Evolutionary conservation across 1,140 invertebrate species (phyloP), one percentile per base, ranked within the genome.

Genomic region (Trichonephila clavipes): DNA sequence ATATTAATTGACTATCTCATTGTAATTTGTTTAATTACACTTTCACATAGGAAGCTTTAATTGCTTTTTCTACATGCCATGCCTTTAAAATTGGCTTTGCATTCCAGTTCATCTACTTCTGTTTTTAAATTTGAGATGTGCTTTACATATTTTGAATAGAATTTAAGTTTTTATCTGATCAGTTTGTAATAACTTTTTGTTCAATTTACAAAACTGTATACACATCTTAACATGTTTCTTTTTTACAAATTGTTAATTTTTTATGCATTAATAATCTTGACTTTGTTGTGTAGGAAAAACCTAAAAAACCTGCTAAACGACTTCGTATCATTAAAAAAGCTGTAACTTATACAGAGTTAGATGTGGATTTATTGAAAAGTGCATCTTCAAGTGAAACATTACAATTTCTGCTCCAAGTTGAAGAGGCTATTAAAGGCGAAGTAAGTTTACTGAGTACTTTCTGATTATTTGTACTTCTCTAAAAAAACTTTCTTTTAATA

Each of bases 311-410:
- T 66, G 96, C 96, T 24, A 98, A 98, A 95, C 97, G 97, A 92
- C 95, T 98, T 21, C 96, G 97, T 95, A 96, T 98, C 28, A 96
- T 97, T 1, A 96, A 96, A 28, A 96, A 97, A 89, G 95, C 96
- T 34, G 94, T n/a, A 97, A 96, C 94, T 96, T 97, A 97, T 19
- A 97, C 97, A 90, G 95, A 97, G 94, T 96, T 97, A 94, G 97
- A 97, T 95, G 96, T 97, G 12, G 97, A 97, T 82, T 96, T 97
- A 34, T 95, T 90, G 97, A 98, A 95, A 97, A 97, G 96, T 97
- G 97, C 92, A 97, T 97, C 95, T 97, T 96, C 40, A 97, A 97
- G 92, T 95, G 98, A 98, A 95, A 97, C 97, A 2, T 95, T 98
- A 8, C 97, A 97, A 94, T 95, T 97, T 44, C 95, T 98, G 59